Percentiles rank a stretch among this genome's conserved stretches.
These are phyloP conservation scores for Axis porcinus DNA, from an alignment of 2,113 vertebrate species.

Conservation along the genomic window DNA sequence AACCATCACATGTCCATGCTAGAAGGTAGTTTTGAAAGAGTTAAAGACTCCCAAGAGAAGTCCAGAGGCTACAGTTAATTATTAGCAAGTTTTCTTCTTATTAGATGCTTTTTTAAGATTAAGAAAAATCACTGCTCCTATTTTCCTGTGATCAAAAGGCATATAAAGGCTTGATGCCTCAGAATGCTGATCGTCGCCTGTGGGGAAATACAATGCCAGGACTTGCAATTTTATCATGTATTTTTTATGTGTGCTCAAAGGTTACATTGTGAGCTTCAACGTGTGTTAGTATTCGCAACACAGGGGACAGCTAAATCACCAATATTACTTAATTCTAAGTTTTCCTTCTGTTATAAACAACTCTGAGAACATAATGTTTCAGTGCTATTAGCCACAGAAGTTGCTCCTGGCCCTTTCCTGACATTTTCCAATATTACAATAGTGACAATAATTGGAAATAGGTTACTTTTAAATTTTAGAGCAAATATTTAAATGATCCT, in stretches of 20 bases:
- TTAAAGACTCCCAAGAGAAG: slow-evolving; percentile 38
- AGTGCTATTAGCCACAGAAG: not conserved
- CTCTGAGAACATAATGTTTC: slow-evolving; percentile 19
- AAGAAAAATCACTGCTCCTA: not conserved
- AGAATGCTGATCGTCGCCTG: not conserved
- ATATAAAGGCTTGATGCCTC: not conserved
- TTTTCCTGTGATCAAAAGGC: slow-evolving; percentile 59
- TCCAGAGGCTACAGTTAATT: slow-evolving; percentile 65
- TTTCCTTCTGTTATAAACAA: slow-evolving; percentile 19
- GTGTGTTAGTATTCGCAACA: slow-evolving; percentile 22
- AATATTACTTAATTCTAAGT: not conserved
- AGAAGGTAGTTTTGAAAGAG: slow-evolving; percentile 44
- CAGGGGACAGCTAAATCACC: not conserved
- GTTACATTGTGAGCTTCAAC: not conserved
- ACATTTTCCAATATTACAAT: not conserved
- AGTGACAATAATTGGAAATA: not conserved
- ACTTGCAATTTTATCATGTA: not conserved
- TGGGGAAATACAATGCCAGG: not conserved
- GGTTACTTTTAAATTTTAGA: slow-evolving; percentile 39
- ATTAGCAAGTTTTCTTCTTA: slow-evolving; percentile 62
- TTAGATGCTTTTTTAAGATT: slow-evolving; percentile 65
- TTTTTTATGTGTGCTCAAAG: slow-evolving; percentile 14
- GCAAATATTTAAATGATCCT: not conserved
- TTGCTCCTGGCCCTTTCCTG: not conserved
- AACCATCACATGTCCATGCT: not conserved